phyloP scores from a whole-genome alignment of 2,797 vertebrate genomes.

The Protosalanx chinensis region DNA sequence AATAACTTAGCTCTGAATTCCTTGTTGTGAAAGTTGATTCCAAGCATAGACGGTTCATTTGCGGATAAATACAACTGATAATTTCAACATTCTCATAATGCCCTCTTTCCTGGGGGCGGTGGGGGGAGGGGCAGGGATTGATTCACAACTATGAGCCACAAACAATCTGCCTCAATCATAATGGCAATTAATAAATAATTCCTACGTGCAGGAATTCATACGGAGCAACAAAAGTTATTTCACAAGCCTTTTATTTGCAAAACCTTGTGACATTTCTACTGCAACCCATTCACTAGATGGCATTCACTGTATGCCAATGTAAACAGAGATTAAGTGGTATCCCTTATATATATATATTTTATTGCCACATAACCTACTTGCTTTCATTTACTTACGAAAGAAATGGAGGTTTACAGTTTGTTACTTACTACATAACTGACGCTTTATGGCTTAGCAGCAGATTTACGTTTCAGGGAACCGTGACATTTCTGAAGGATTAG shows the following conservation, averaged over 20 bases:
- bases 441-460: conserved; percentile 1
- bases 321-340: too few species aligned
- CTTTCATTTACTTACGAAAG: background rate
- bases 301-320: background rate
- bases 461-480: conserved; percentile 31
- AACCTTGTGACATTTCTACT: background rate
- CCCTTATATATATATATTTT: background rate
- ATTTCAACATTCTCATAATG: conserved; percentile 7
- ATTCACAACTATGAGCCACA: conserved; percentile 12
- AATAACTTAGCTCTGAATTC: conserved; percentile 68
- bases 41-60: conserved; percentile 13
- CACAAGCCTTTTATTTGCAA: background rate
- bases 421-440: background rate
- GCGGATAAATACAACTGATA: conserved; percentile 16
- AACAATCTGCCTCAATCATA: conserved; percentile 12
- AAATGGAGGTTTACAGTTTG: background rate
- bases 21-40: conserved; percentile 51
- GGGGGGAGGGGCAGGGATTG: background rate
- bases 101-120: background rate
- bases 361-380: background rate
- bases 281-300: background rate
- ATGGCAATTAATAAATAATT: background rate
- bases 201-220: background rate
- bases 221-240: background rate
- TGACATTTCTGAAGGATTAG: conserved; percentile 40